A percentile compares a stretch with the other conserved stretches of the same genome.
Conservation (phyloP, 2,113 vertebrate species). For the Alligator sinensis region DNA sequence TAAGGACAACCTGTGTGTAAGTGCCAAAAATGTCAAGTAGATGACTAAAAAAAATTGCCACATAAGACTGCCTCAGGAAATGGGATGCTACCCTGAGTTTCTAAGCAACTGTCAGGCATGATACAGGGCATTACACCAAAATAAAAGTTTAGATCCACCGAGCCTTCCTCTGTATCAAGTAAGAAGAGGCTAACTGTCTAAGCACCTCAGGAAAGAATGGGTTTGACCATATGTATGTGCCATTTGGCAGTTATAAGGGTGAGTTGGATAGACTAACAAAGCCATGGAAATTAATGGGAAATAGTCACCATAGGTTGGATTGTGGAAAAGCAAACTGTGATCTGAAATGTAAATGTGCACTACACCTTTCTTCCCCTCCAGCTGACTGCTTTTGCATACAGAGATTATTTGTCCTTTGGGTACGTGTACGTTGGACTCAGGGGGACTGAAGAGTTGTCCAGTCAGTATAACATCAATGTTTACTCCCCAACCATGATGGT, state of each 20-base stretch:
- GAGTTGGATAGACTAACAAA: neutral
- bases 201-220: neutral
- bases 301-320: accelerated
- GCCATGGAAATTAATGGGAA: neutral
- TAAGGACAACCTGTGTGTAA: neutral
- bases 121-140: neutral
- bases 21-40: neutral
- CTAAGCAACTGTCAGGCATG: neutral
- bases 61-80: too few species aligned
- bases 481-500: conserved; percentile 90
- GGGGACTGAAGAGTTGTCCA: conserved; percentile 86
- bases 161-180: accelerated
- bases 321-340: neutral
- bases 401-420: conserved; percentile 92
- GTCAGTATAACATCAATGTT: conserved; percentile 90
- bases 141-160: neutral
- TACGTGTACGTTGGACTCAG: conserved; percentile 89
- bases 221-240: neutral
- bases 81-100: neutral
- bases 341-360: accelerated
- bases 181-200: neutral
- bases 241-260: accelerated
- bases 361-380: conserved; percentile 39
- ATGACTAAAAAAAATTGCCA: too few species aligned
- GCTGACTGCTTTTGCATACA: conserved; percentile 93